phyloP scores from a whole-genome alignment of 2,113 vertebrate species.

The Tretioscincus oriximinensis region DNA sequence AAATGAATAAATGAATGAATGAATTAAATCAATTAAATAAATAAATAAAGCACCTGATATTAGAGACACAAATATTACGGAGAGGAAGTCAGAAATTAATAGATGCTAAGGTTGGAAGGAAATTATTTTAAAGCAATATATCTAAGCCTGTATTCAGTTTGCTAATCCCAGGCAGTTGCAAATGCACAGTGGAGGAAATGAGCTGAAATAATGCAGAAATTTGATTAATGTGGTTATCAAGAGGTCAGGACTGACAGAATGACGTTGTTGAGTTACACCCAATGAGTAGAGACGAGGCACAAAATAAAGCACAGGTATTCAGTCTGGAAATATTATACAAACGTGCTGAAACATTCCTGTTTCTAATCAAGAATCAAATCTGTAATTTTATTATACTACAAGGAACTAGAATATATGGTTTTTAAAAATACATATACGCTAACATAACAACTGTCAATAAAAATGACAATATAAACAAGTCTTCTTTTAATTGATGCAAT shows the following conservation, averaged over 20 bases:
- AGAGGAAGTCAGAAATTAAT: not conserved
- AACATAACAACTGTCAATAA: not conserved
- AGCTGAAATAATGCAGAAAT: not conserved
- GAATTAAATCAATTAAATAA: too few relatives aligned
- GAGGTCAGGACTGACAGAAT: not conserved
- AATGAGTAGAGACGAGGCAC: not conserved
- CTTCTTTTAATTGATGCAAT: too few relatives aligned
- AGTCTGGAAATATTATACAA: not conserved
- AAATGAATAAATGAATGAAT: too few relatives aligned
- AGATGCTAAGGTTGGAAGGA: not conserved
- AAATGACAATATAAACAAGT: not conserved
- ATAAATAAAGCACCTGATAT: not conserved
- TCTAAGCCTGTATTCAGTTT: not conserved
- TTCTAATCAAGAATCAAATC: not conserved
- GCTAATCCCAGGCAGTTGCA: not conserved
- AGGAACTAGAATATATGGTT: not conserved
- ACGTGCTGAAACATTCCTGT: not conserved
- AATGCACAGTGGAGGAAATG: slow-evolving; percentile 2
- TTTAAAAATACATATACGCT: not conserved
- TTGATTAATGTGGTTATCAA: slow-evolving; percentile 19
- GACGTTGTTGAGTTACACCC: not conserved
- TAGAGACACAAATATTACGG: not conserved
- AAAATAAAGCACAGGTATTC: not conserved
- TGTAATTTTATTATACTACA: not conserved
- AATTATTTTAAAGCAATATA: not conserved